Evolutionary conservation across 2,888 invertebrate species (phyloP), one percentile per base, ranked within the genome.

Genomic region (Coleophora deauratella): DNA sequence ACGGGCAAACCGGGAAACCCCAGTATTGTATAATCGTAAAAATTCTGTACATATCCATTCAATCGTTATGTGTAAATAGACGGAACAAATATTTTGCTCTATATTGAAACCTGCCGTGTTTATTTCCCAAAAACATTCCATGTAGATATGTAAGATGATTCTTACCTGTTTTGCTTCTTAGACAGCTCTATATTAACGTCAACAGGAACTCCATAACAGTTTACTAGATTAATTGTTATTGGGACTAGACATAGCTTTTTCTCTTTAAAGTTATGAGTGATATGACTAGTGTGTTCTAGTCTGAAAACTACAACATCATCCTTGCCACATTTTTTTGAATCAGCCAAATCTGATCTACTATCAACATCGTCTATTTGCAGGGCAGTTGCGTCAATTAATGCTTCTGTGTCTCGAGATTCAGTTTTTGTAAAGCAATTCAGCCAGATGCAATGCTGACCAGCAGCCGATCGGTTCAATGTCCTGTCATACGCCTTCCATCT

Each of bases 361-460:
- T 77, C 72, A 13, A 52, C 58, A 1, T 79, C 79, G 4, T 75
- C 76, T 6, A 87, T 71, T 28, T 75, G 80, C 14, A 87, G 55
- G 36, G 75, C 64, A n/a, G 60, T 49, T 10, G 76, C 57, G 1
- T 86, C 80, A 21, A 70, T 62, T 12, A 28, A 8, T 1, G 56
- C 36, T 2, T 71, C 70, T 40, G 54, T 62, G 32, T 81, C 84
- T 39, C 85, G 85, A 37, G 88, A 86, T 45, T 87, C 72, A 13
- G 81, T 70, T 60, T 86, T 82, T 49, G 88, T 87, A 44, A 91
- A 84, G 53, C 87, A 87, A 44, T 89, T 86, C 43, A 93, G 63
- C 58, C 89, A 89, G 12, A 92, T 67, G 56, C 90, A 90, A 59
- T 91, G 92, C 55, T 93, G 93, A 0, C 94, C 94, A 38, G 89